A percentile compares a stretch with the other conserved stretches of the same genome.
Conservation (phyloP, 2,113 vertebrate genomes). For the Sander lucioperca region DNA sequence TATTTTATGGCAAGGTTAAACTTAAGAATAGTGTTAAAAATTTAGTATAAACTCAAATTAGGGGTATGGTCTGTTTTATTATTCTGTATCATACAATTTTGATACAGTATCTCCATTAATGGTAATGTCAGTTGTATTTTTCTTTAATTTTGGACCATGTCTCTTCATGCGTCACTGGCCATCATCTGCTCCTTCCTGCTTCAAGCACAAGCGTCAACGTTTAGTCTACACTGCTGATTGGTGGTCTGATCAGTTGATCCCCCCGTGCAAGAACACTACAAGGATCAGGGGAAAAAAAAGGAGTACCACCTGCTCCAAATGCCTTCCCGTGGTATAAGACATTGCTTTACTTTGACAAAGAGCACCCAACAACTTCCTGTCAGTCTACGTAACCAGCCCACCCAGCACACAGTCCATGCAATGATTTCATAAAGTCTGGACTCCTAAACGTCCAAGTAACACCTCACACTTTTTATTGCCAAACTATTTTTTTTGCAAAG, state of each 20-base stretch:
- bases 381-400: neutral
- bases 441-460: neutral
- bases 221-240: neutral
- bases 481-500: slow-evolving; percentile 10
- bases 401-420: neutral
- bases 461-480: neutral
- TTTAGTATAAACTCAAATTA: neutral
- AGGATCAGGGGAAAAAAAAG: neutral
- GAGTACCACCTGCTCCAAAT: neutral
- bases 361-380: neutral
- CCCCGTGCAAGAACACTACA: neutral
- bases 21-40: neutral
- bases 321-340: no score
- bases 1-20: neutral
- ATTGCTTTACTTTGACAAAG: neutral
- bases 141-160: neutral
- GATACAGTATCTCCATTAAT: neutral
- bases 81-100: neutral
- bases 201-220: neutral
- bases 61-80: neutral
- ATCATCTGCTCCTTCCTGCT: slow-evolving; percentile 15
- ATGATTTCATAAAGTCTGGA: neutral
- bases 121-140: neutral
- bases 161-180: neutral
- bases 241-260: neutral